A percentile compares a stretch with the other conserved stretches of the same genome.
Evolutionary conservation across 1,140 invertebrate genomes (phyloP).

Genomic region (Dryas iulia): DNA sequence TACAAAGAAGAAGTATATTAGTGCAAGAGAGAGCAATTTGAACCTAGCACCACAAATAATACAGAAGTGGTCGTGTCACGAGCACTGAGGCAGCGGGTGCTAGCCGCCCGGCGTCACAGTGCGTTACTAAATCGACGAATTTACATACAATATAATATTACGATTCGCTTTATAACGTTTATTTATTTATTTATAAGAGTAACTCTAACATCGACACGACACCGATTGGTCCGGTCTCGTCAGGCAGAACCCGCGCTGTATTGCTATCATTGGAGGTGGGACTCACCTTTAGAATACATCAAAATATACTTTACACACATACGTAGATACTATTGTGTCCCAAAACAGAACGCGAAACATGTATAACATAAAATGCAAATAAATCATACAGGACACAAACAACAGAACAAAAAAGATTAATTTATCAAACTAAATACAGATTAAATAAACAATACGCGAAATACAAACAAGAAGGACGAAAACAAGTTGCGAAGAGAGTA

Average conservation of each 20-base stretch:
- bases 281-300: conserved; percentile 13
- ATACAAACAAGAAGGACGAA: conserved; percentile 31
- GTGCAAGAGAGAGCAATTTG: background rate
- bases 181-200: conserved; percentile 39
- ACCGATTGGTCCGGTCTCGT: conserved; percentile 66
- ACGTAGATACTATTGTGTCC: background rate
- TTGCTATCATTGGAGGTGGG: conserved; percentile 53
- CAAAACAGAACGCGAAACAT: too few species aligned
- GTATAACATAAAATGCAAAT: background rate
- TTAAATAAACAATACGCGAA: background rate
- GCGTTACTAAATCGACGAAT: conserved; percentile 32
- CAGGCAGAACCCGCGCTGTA: conserved; percentile 50
- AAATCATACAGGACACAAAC: background rate
- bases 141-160: conserved; percentile 47
- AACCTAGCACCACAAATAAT: background rate
- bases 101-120: conserved; percentile 40
- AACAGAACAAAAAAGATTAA: background rate
- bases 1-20: background rate
- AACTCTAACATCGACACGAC: conserved; percentile 68
- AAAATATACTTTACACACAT: background rate
- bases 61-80: background rate
- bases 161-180: conserved; percentile 44
- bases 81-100: background rate
- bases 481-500: conserved; percentile 52
- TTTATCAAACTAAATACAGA: background rate